Evolutionary conservation across 1,140 invertebrate genomes (phyloP).

Genomic region (Arion vulgaris): DNA sequence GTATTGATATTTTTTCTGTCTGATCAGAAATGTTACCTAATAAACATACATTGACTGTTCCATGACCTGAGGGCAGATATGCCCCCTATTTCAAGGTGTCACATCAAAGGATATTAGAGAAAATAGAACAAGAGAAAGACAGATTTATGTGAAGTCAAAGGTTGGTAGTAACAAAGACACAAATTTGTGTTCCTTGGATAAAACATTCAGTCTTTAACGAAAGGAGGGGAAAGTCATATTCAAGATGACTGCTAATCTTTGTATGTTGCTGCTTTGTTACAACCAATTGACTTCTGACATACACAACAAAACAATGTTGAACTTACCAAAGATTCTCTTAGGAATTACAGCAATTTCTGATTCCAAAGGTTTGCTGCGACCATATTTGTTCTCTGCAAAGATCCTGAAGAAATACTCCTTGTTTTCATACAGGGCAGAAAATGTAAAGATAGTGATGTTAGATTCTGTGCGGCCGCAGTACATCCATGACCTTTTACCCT

Average conservation of each 20-base stretch:
- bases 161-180: not conserved
- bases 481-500: conserved; percentile 88
- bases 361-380: conserved; percentile 93
- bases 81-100: not conserved
- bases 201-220: not conserved
- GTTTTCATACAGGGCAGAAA: conserved; percentile 90
- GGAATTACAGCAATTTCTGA: conserved; percentile 92
- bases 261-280: not conserved
- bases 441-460: conserved; percentile 81
- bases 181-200: not conserved
- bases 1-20: not conserved
- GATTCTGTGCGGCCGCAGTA: conserved; percentile 77
- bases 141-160: not conserved
- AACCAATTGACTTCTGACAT: not conserved
- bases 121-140: not conserved
- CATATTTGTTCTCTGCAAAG: conserved; percentile 98
- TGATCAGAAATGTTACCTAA: not conserved
- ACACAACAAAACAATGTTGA: not conserved
- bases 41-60: not conserved
- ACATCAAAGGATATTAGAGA: not conserved
- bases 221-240: not conserved
- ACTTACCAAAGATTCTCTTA: conserved; percentile 89
- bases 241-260: not conserved
- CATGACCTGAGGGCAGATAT: not conserved
- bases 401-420: conserved; percentile 97